A percentile compares a stretch with the other conserved stretches of the same genome.
Evolutionary conservation across 2,888 invertebrate species (phyloP).

Genomic region (Petrophora chlorosata): DNA sequence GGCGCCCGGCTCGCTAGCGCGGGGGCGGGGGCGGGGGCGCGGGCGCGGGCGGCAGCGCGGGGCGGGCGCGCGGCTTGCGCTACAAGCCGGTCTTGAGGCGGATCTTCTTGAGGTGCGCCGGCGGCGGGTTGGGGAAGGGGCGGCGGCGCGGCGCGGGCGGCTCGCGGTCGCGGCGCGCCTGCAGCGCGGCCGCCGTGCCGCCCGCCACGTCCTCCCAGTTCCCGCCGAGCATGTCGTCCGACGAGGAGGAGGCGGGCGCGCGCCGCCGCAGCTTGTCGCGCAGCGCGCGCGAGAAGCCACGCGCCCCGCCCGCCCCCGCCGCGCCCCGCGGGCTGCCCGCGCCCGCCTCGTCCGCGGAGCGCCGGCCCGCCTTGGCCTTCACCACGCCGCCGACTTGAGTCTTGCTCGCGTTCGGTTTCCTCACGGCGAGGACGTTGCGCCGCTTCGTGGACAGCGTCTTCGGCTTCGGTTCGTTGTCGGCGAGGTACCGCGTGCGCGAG

Average conservation of each 20-base stretch:
- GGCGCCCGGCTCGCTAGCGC: too few relatives aligned
- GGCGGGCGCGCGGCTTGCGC: slow-evolving; percentile 58
- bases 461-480: slow-evolving; percentile 71
- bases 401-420: slow-evolving; percentile 73
- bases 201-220: slow-evolving; percentile 64
- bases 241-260: slow-evolving; percentile 64
- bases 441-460: slow-evolving; percentile 66
- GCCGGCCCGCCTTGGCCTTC: slow-evolving; percentile 58
- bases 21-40: not conserved
- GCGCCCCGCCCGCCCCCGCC: slow-evolving; percentile 58
- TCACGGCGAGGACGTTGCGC: slow-evolving; percentile 67
- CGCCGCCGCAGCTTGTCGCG: slow-evolving; percentile 49
- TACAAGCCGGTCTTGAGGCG: slow-evolving; percentile 71
- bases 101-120: slow-evolving; percentile 72
- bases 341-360: slow-evolving; percentile 67
- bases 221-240: slow-evolving; percentile 54
- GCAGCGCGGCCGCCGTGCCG: slow-evolving; percentile 43
- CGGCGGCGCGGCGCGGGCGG: too few relatives aligned
- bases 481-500: slow-evolving; percentile 59
- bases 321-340: slow-evolving; percentile 57
- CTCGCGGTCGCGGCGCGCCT: slow-evolving; percentile 45
- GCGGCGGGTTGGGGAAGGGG: slow-evolving; percentile 57
- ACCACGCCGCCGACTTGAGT: slow-evolving; percentile 57
- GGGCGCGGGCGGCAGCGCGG: slow-evolving; percentile 35
- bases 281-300: slow-evolving; percentile 57